These are phyloP conservation scores for Drosophila parthenogenetica DNA, from an alignment of 2,888 invertebrate genomes.

Conservation along the genomic window DNA sequence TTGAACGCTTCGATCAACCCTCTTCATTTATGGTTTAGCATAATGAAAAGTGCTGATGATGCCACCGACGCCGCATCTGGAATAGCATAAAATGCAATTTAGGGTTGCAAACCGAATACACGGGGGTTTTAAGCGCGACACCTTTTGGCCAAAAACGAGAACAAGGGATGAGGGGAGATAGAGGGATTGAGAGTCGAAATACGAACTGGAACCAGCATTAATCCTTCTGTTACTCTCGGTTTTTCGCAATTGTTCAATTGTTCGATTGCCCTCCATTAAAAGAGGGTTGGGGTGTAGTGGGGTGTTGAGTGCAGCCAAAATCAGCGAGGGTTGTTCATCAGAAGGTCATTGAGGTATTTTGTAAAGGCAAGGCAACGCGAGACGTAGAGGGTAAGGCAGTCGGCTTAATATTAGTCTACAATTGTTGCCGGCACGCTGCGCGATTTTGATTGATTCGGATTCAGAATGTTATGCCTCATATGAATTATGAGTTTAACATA, in stretches of 20 bases:
- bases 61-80: constrained; percentile 38
- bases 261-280: constrained; percentile 39
- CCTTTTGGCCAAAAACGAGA: constrained; percentile 51
- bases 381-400: background rate
- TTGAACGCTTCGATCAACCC: constrained; percentile 51
- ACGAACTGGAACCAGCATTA: constrained; percentile 72
- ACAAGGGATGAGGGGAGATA: constrained; percentile 3
- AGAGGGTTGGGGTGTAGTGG: background rate
- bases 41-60: constrained; percentile 78
- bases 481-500: constrained; percentile 69
- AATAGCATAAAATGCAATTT: constrained; percentile 74
- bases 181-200: constrained; percentile 22
- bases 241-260: constrained; percentile 79
- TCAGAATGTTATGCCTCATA: constrained; percentile 30
- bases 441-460: constrained; percentile 69
- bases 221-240: constrained; percentile 74
- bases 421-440: constrained; percentile 55
- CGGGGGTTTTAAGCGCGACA: constrained; percentile 64
- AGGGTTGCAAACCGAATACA: constrained; percentile 72
- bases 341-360: constrained; percentile 46
- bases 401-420: constrained; percentile 39
- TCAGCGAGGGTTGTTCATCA: constrained; percentile 4
- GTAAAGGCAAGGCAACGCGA: constrained; percentile 1
- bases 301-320: background rate
- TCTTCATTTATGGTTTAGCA: constrained; percentile 79